phyloP scores from a whole-genome alignment of 2,797 vertebrate genomes.

The Poeciliopsis turneri region DNA sequence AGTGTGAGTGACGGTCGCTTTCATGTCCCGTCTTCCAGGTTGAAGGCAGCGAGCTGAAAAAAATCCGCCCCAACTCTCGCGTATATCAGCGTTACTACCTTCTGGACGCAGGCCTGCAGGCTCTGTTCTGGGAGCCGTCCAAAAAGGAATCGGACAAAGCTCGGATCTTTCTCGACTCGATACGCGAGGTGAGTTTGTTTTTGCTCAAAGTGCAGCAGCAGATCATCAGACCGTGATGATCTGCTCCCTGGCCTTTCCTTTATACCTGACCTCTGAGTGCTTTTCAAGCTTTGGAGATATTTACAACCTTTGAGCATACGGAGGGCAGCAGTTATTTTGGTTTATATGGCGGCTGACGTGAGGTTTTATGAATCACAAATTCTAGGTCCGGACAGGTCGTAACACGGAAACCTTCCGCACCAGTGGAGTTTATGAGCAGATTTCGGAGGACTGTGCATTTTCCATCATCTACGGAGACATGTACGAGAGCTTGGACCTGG shows the following conservation, averaged over 20 bases:
- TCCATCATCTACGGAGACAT: conserved; percentile 93
- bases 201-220: conserved; percentile 12
- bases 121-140: conserved; percentile 93
- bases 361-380: conserved; percentile 13
- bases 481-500: conserved; percentile 92
- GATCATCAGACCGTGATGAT: no score
- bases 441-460: conserved; percentile 94
- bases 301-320: conserved; percentile 12
- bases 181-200: conserved; percentile 86
- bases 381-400: conserved; percentile 91
- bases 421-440: conserved; percentile 93
- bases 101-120: conserved; percentile 91
- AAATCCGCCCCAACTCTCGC: conserved; percentile 91
- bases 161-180: conserved; percentile 87
- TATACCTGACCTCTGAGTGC: conserved; percentile 4
- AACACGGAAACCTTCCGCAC: conserved; percentile 95
- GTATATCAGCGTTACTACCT: conserved; percentile 93
- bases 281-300: conserved; percentile 13
- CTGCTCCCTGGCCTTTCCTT: neutral
- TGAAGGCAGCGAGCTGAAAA: conserved; percentile 92
- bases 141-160: conserved; percentile 97
- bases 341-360: conserved; percentile 28
- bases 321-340: conserved; percentile 12
- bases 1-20: conserved; percentile 5
- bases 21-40: conserved; percentile 57